Conservation (phyloP, 2,888 invertebrate species). For the Amphipyra berbera region DNA sequence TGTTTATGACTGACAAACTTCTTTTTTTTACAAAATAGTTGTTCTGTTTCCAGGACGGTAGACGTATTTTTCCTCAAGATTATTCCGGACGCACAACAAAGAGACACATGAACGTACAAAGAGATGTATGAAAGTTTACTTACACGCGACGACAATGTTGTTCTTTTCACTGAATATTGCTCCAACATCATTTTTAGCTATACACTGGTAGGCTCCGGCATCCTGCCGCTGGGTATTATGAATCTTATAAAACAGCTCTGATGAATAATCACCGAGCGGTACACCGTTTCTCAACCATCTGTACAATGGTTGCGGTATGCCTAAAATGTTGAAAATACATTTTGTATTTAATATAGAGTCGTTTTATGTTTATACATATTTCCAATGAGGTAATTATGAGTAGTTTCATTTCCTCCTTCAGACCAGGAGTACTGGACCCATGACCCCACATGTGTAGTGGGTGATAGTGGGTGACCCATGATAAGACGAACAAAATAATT, state of each 20-base stretch:
- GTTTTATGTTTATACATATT: not conserved
- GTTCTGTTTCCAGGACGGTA: slow-evolving; percentile 29
- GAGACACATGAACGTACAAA: slow-evolving; percentile 58
- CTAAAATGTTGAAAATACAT: slow-evolving; percentile 84
- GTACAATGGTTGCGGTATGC: slow-evolving; percentile 97
- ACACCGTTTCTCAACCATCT: slow-evolving; percentile 97
- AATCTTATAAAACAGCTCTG: slow-evolving; percentile 95
- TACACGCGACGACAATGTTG: slow-evolving; percentile 97
- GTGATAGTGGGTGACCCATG: slow-evolving; percentile 7
- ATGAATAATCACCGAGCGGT: slow-evolving; percentile 94
- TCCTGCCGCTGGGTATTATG: slow-evolving; percentile 94
- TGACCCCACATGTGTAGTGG: too few relatives aligned
- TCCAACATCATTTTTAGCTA: slow-evolving; percentile 97
- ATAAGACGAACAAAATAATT: slow-evolving; percentile 26
- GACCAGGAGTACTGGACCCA: too few relatives aligned
- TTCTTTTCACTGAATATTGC: slow-evolving; percentile 97
- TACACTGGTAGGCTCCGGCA: slow-evolving; percentile 97
- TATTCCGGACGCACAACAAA: slow-evolving; percentile 56
- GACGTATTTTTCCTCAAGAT: slow-evolving; percentile 54
- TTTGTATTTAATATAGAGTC: not conserved
- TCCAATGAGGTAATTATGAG: too few relatives aligned
- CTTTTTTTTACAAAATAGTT: slow-evolving; percentile 36
- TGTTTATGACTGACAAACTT: slow-evolving; percentile 24
- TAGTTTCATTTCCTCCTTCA: too few relatives aligned
- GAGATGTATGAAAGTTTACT: slow-evolving; percentile 85